phyloP scores from a whole-genome alignment of 2,888 invertebrate genomes.

The Drosophila histrio region DNA sequence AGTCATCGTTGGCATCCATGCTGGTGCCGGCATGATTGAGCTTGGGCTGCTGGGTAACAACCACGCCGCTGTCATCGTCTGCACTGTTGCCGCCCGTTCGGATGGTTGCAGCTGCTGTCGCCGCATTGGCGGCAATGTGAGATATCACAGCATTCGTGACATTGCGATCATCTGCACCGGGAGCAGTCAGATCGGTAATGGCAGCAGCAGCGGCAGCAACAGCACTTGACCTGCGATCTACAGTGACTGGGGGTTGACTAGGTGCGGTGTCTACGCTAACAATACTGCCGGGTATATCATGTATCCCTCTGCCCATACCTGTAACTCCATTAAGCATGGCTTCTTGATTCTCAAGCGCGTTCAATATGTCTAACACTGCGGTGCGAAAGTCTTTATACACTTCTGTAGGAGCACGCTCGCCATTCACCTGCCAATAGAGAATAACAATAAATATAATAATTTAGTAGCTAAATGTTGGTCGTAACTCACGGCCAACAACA shows the following conservation, averaged over 20 bases:
- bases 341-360: conserved; percentile 88
- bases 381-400: conserved; percentile 94
- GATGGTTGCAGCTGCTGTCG: conserved; percentile 53
- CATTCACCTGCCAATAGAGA: conserved; percentile 88
- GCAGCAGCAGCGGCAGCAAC: conserved; percentile 5
- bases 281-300: conserved; percentile 87
- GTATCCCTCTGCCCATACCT: conserved; percentile 86
- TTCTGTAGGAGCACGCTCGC: conserved; percentile 93
- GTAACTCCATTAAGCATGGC: conserved; percentile 87
- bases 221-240: conserved; percentile 23
- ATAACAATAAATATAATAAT: background rate
- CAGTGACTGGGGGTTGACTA: conserved; percentile 80
- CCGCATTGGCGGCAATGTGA: conserved; percentile 61
- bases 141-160: conserved; percentile 45
- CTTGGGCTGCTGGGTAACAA: conserved; percentile 75
- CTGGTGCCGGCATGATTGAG: conserved; percentile 53
- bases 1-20: conserved; percentile 54
- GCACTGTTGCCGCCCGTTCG: conserved; percentile 28
- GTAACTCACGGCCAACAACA: conserved; percentile 87
- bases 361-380: conserved; percentile 91
- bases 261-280: conserved; percentile 87
- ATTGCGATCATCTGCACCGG: conserved; percentile 29
- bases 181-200: conserved; percentile 23
- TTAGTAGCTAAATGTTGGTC: background rate
- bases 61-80: conserved; percentile 64